Evolutionary conservation across 1,140 invertebrate genomes (phyloP), one percentile per base, ranked within the genome.

Genomic region (Helicoverpa zea): DNA sequence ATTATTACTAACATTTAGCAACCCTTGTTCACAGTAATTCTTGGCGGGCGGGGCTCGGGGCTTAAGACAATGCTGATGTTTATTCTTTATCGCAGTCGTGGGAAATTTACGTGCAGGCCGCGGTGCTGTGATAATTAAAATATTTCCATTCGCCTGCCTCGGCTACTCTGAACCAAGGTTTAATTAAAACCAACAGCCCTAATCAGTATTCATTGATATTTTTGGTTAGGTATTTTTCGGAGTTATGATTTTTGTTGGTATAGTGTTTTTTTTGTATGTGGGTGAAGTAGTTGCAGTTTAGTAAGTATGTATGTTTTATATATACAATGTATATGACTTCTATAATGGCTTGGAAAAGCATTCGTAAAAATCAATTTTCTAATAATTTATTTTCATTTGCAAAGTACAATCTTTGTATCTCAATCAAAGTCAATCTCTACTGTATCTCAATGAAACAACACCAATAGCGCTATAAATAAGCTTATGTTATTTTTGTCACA

Each of bases 41-140:
- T 94, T 92, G 88, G 87, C 87, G 86, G 75, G 35, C 5, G 35
- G 35, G 35, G 35, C 35, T 1, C 5, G 4, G 35, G 80, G 92
- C 88, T 83, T 89, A 91, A 93, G 91, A 92, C 90, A 92, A 91
- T 90, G 89, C 86, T 87, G 84, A 91, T 93, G 92, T 93, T 94
- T 94, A 94, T 94, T 94, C 93, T 94, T 94, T 94, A 94, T 94
- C 89, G 91, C 84, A 94, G 93, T 89, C 93, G 93, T 94, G 93
- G 93, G 93, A 93, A 94, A 94, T 93, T 94, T 92, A 93, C 91
- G 88, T 86, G 74, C 78, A 73, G 84, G 84, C 66, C 3, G 47
- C 14, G 43, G 11, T 43, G 86, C 74, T 82, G 81, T 83, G 88
- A 90, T 94, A 94, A 94, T 94, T 93, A 93, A 93, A 94, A 93